Evolutionary conservation across 2,888 invertebrate genomes (phyloP).

Genomic region (Phlogophora meticulosa): DNA sequence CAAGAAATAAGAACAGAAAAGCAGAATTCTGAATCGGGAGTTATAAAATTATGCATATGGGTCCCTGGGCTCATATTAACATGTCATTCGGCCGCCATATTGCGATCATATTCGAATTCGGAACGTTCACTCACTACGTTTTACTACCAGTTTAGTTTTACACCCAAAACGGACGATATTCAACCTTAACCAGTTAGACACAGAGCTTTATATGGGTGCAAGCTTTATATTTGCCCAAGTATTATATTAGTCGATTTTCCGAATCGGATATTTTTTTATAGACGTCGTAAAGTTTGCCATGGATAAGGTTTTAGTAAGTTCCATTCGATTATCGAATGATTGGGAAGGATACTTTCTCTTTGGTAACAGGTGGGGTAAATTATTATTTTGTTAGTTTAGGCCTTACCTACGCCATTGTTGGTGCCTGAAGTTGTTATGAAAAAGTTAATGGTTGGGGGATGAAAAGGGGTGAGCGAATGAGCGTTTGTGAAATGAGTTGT

Average conservation of each 20-base stretch:
- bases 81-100: conserved; percentile 89
- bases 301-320: conserved; percentile 82
- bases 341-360: conserved; percentile 69
- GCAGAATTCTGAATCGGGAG: conserved; percentile 70
- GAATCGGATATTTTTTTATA: conserved; percentile 78
- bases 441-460: conserved; percentile 45
- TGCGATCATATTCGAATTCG: conserved; percentile 86
- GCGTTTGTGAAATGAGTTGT: conserved; percentile 20
- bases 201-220: conserved; percentile 26
- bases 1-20: conserved; percentile 58
- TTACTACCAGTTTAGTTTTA: conserved; percentile 58
- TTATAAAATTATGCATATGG: conserved; percentile 89
- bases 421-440: conserved; percentile 48
- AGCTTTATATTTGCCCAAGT: conserved; percentile 59
- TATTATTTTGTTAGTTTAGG: conserved; percentile 70
- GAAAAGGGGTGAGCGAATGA: conserved; percentile 8
- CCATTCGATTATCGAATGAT: conserved; percentile 83
- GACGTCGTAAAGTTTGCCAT: conserved; percentile 80
- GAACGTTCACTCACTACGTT: conserved; percentile 75
- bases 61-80: conserved; percentile 85
- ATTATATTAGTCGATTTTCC: conserved; percentile 78
- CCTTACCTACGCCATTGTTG: conserved; percentile 57
- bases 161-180: conserved; percentile 52
- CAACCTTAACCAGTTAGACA: conserved; percentile 61
- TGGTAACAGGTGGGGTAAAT: conserved; percentile 66